Evolutionary conservation across 2,888 invertebrate species (phyloP).

Genomic region (Petrolisthes manimaculis): DNA sequence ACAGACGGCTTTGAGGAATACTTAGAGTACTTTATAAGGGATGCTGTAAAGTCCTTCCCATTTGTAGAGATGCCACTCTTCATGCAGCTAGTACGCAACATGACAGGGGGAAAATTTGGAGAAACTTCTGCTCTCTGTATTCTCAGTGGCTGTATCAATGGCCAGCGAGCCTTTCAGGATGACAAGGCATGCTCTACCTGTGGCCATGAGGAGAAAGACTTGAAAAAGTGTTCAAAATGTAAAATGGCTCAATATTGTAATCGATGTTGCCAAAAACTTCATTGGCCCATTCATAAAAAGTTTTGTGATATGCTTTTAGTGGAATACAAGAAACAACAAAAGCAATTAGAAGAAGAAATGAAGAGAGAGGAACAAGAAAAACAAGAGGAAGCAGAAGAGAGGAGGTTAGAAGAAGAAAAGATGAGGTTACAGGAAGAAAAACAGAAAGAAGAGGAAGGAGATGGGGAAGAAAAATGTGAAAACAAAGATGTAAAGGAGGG

Average conservation of each 20-base stretch:
- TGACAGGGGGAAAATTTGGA: slow-evolving; percentile 37
- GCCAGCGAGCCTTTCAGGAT: slow-evolving; percentile 61
- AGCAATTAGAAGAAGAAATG: slow-evolving; percentile 29
- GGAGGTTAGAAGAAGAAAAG: neutral
- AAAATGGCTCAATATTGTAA: slow-evolving; percentile 60
- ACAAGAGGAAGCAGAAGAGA: slow-evolving; percentile 6
- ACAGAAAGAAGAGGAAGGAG: slow-evolving; percentile 10
- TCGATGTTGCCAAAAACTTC: slow-evolving; percentile 58
- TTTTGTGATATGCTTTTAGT: slow-evolving; percentile 47
- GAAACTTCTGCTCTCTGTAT: slow-evolving; percentile 52
- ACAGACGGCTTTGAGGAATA: slow-evolving; percentile 60
- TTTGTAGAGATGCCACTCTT: slow-evolving; percentile 64
- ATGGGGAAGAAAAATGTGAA: neutral
- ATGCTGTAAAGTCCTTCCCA: slow-evolving; percentile 62
- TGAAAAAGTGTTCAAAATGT: slow-evolving; percentile 61
- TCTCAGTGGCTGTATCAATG: slow-evolving; percentile 62
- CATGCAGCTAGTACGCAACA: slow-evolving; percentile 57
- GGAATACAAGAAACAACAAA: slow-evolving; percentile 32
- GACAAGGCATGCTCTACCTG: slow-evolving; percentile 57
- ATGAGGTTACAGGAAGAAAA: neutral
- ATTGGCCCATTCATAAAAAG: slow-evolving; percentile 64
- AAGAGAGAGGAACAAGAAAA: slow-evolving; percentile 30
- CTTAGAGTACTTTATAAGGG: slow-evolving; percentile 59
- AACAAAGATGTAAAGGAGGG: neutral
- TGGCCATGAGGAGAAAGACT: slow-evolving; percentile 33